A percentile compares a stretch with the other conserved stretches of the same genome.
These are phyloP conservation scores for Abramis brama DNA, from an alignment of 2,113 vertebrate species.

Conservation along the genomic window DNA sequence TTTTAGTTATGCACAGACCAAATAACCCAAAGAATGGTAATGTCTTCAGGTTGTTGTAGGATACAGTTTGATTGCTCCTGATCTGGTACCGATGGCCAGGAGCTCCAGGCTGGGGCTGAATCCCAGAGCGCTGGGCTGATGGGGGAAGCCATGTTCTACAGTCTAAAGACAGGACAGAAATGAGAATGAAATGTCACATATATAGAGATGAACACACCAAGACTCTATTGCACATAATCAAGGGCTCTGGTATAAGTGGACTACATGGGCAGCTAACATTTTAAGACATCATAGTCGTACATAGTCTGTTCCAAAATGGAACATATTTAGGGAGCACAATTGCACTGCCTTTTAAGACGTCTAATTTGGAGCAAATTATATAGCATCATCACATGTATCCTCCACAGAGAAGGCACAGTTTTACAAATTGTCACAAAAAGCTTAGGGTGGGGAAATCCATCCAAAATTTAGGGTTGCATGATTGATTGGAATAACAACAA, in stretches of 20 bases:
- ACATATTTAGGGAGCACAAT: background rate
- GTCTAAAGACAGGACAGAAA: slow-evolving; percentile 76
- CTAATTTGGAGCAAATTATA: slow-evolving; percentile 1
- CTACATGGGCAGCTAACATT: background rate
- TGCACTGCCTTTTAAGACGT: background rate
- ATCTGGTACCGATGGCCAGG: slow-evolving; percentile 94
- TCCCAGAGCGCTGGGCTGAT: slow-evolving; percentile 95
- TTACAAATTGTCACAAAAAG: background rate
- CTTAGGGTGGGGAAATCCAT: background rate
- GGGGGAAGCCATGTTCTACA: slow-evolving; percentile 97
- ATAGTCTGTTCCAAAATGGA: background rate
- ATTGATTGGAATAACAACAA: background rate
- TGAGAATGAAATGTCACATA: background rate
- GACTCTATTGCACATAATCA: background rate
- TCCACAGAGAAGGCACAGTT: background rate
- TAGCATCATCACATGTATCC: background rate
- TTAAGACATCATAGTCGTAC: background rate
- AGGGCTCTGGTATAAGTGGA: background rate
- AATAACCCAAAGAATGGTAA: background rate
- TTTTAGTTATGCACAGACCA: background rate
- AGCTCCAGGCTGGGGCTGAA: slow-evolving; percentile 86
- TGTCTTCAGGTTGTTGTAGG: slow-evolving; percentile 66
- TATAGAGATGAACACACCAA: background rate
- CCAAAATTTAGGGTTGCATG: background rate
- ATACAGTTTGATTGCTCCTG: slow-evolving; percentile 98